Evolutionary conservation across 1,140 invertebrate genomes (phyloP).

Genomic region (Daktulosphaira vitifoliae): DNA sequence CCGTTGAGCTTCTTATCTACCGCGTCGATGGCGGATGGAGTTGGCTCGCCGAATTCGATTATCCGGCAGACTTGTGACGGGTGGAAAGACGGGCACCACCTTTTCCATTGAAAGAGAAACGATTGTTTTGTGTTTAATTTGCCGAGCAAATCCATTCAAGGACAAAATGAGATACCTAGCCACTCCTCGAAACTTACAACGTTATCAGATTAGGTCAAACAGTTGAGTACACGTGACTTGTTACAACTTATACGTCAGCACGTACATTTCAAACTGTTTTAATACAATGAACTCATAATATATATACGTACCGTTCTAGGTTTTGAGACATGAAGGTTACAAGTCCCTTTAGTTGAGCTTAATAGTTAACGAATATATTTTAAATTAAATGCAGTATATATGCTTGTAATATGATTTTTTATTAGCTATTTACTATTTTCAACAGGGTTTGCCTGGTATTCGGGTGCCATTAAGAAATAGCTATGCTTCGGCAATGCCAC

Average conservation of each 20-base stretch:
- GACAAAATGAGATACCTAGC: slow-evolving; percentile 29
- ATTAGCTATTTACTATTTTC: neutral
- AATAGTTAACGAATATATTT: too few relatives aligned
- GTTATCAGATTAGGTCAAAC: neutral
- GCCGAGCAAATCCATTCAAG: slow-evolving; percentile 40
- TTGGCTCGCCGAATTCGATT: slow-evolving; percentile 22
- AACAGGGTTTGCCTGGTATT: slow-evolving; percentile 48
- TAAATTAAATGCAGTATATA: too few relatives aligned
- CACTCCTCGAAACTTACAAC: too few relatives aligned
- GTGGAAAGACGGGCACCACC: neutral
- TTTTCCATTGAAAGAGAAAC: neutral
- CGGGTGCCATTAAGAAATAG: slow-evolving; percentile 48
- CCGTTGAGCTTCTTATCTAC: slow-evolving; percentile 31
- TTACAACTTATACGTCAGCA: too few relatives aligned
- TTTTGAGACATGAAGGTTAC: too few relatives aligned
- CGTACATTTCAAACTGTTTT: too few relatives aligned
- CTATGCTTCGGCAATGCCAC: slow-evolving; percentile 41
- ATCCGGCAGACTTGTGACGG: neutral
- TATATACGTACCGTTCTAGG: too few relatives aligned
- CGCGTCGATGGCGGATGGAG: neutral
- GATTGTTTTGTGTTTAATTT: slow-evolving; percentile 10
- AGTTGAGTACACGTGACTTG: too few relatives aligned
- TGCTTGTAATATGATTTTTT: slow-evolving; percentile 36
- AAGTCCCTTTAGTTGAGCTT: too few relatives aligned
- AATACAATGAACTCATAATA: too few relatives aligned